Conservation (phyloP, 1,140 invertebrate species). For the Heliconius congener region DNA sequence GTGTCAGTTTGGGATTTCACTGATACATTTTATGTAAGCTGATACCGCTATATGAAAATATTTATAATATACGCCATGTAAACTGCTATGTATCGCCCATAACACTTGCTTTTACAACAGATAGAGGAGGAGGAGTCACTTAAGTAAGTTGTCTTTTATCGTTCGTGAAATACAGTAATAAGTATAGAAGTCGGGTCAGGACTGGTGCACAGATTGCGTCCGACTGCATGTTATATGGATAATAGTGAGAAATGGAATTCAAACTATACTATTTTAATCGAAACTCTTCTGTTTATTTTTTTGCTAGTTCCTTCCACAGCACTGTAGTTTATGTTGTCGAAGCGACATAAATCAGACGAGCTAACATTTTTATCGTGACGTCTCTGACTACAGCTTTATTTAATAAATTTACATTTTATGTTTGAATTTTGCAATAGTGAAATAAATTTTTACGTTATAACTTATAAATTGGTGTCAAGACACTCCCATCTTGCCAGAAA, state of each 20-base stretch:
- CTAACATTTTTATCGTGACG: background rate
- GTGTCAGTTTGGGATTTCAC: background rate
- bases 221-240: no score
- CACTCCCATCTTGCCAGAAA: no score
- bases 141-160: no score
- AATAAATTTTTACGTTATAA: background rate
- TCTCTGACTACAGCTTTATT: background rate
- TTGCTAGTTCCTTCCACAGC: background rate
- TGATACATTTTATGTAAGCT: background rate
- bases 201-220: no score
- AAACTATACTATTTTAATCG: no score
- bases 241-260: no score
- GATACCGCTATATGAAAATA: background rate
- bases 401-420: background rate
- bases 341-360: conserved; percentile 2
- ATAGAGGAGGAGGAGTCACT: no score
- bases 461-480: background rate
- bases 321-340: background rate
- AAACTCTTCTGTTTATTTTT: background rate
- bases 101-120: no score
- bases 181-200: no score
- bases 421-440: background rate
- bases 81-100: no score
- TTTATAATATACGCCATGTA: no score
- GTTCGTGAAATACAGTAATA: no score